phyloP scores from a whole-genome alignment of 2,113 vertebrate genomes.

The Sakesphorus luctuosus region DNA sequence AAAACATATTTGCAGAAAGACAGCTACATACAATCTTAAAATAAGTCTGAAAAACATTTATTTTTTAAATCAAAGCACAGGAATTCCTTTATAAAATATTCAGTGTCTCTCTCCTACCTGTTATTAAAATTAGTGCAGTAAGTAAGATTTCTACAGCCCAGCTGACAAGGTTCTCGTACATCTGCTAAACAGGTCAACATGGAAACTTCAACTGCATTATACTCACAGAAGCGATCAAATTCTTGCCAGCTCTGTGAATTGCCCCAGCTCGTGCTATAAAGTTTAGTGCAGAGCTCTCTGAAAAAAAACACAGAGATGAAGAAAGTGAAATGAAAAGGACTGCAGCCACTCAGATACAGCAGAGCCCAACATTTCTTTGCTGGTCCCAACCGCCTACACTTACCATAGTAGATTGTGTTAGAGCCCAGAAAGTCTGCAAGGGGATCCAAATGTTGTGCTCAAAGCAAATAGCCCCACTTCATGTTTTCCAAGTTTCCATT shows the following conservation, averaged over 20 bases:
- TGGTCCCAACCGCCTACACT: neutral
- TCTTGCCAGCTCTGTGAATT: slow-evolving; percentile 96
- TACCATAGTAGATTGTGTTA: neutral
- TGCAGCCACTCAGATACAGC: neutral
- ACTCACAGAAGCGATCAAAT: slow-evolving; percentile 96
- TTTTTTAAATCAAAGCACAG: slow-evolving; percentile 34
- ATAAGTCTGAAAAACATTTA: slow-evolving; percentile 3
- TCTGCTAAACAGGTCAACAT: slow-evolving; percentile 97
- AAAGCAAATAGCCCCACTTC: neutral
- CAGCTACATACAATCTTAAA: neutral
- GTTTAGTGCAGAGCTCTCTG: slow-evolving; percentile 94
- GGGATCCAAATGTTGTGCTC: neutral
- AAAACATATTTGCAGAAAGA: neutral
- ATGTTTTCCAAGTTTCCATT: neutral
- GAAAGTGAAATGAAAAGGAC: neutral
- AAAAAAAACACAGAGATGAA: neutral
- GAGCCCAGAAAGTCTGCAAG: neutral
- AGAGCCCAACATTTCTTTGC: neutral
- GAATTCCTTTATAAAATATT: slow-evolving; percentile 53
- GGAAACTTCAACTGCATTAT: slow-evolving; percentile 90
- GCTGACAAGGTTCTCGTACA: slow-evolving; percentile 94
- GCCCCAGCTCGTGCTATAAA: slow-evolving; percentile 96
- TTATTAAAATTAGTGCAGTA: slow-evolving; percentile 99
- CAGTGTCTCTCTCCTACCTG: slow-evolving; percentile 82
- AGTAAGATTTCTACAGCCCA: slow-evolving; percentile 94